Evolutionary conservation across 2,797 vertebrate species (phyloP).

Genomic region (Euthynnus affinis): DNA sequence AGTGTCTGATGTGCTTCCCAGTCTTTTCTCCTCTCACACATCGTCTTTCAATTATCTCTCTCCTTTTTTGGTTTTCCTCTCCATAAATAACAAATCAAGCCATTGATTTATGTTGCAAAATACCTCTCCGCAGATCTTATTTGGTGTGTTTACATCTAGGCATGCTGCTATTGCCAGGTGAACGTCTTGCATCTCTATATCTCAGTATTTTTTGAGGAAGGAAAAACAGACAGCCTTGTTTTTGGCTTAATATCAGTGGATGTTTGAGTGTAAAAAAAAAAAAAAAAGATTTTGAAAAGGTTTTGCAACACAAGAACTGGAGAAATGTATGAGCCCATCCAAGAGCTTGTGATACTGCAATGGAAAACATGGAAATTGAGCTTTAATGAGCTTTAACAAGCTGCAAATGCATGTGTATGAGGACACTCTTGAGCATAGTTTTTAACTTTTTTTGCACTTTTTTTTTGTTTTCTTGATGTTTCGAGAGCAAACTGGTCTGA

Average conservation of each 20-base stretch:
- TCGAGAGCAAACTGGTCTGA: not conserved
- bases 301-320: not conserved
- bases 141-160: not conserved
- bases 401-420: not conserved
- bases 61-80: constrained; percentile 15
- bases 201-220: not conserved
- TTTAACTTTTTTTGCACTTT: not conserved
- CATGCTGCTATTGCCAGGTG: not conserved
- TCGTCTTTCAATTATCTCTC: not conserved
- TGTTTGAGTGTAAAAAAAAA: not conserved
- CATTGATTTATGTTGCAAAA: constrained; percentile 23
- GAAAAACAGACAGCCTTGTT: not conserved
- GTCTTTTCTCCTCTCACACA: not conserved
- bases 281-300: not conserved
- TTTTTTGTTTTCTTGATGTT: not conserved
- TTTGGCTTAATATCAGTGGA: not conserved
- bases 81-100: not conserved
- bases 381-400: not conserved
- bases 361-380: not conserved
- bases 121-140: constrained; percentile 5
- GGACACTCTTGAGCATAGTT: not conserved
- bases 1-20: constrained; percentile 14
- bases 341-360: not conserved
- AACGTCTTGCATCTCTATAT: not conserved
- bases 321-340: not conserved